Evolutionary conservation across 2,797 vertebrate species (phyloP), one percentile per base, ranked within the genome.

Genomic region (Dryobates pubescens): DNA sequence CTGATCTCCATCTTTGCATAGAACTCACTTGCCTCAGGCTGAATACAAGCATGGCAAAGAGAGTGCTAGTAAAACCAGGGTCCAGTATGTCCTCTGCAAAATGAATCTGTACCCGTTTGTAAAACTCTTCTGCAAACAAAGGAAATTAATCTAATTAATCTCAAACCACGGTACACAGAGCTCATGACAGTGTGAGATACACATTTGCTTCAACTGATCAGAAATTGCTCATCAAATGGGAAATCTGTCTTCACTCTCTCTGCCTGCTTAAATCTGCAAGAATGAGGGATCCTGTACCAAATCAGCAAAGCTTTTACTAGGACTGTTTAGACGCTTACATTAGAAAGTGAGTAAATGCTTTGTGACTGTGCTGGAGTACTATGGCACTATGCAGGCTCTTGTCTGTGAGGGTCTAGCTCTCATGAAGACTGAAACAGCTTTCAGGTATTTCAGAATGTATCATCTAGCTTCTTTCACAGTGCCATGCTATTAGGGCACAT

Each of bases 1-100:
- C 88, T 88, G 88, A 59, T 93, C 74, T 82, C 53, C 30, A 1
- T 71, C 49, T 63, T 86, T 76, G 57, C 17, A 3, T 61, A 72
- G 75, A 64, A 90, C 80, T 62, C 85, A 86, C 77, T 91, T 96
- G 86, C 88, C 81, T 88, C 61, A 57, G 82, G 75, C 45, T 80
- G 54, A 92, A 79, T 49, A 54, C 9, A 56, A 65, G 82, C 57
- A 20, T 54, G 74, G 83, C 30, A 81, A 53, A 94, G 26, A 84
- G n/a, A 86, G 16, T 26, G 38, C 67, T 82, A 51, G 69, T 88
- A 51, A 88, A 69, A 89, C 49, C 43, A 71, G 82, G 22, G 71
- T 72, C 85, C 47, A 4, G 10, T 83, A 45, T 2, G 7, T 65
- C 57, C 68, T 82, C 64, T 93, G 57, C 75, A 79, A 84, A 88